A percentile compares a stretch with the other conserved stretches of the same genome.
Conservation (phyloP, 2,888 invertebrate species). For the Anticlea derivata region DNA sequence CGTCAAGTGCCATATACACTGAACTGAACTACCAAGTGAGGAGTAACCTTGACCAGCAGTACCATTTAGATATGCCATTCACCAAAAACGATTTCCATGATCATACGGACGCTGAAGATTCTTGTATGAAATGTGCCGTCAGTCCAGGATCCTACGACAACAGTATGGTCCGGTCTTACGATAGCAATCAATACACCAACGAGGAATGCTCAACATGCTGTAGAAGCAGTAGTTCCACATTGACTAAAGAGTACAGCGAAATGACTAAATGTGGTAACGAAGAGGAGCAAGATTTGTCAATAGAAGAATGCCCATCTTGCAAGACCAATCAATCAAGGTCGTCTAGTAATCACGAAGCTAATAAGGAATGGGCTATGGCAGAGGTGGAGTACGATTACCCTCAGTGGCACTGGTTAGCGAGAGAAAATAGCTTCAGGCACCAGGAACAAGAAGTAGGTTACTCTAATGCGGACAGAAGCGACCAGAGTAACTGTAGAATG, state of each 20-base stretch:
- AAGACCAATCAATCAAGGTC: slow-evolving; percentile 75
- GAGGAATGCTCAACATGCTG: slow-evolving; percentile 80
- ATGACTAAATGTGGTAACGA: slow-evolving; percentile 79
- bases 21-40: slow-evolving; percentile 75
- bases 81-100: slow-evolving; percentile 55
- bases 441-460: slow-evolving; percentile 62
- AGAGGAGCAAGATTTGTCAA: slow-evolving; percentile 68
- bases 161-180: slow-evolving; percentile 75
- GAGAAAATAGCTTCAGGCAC: slow-evolving; percentile 75
- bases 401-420: slow-evolving; percentile 78
- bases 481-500: slow-evolving; percentile 71
- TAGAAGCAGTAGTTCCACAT: slow-evolving; percentile 73
- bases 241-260: slow-evolving; percentile 78
- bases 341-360: slow-evolving; percentile 73
- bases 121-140: slow-evolving; percentile 80
- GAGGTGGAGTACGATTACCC: slow-evolving; percentile 79
- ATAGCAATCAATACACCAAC: slow-evolving; percentile 77
- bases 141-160: slow-evolving; percentile 83
- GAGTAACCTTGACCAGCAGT: slow-evolving; percentile 17
- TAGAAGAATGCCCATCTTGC: slow-evolving; percentile 78
- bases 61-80: slow-evolving; percentile 22
- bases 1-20: slow-evolving; percentile 87
- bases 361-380: slow-evolving; percentile 75
- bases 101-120: slow-evolving; percentile 80
- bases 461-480: slow-evolving; percentile 62